Evolutionary conservation across 2,797 vertebrate genomes (phyloP).

Genomic region (Lepilemur ruficaudatus): DNA sequence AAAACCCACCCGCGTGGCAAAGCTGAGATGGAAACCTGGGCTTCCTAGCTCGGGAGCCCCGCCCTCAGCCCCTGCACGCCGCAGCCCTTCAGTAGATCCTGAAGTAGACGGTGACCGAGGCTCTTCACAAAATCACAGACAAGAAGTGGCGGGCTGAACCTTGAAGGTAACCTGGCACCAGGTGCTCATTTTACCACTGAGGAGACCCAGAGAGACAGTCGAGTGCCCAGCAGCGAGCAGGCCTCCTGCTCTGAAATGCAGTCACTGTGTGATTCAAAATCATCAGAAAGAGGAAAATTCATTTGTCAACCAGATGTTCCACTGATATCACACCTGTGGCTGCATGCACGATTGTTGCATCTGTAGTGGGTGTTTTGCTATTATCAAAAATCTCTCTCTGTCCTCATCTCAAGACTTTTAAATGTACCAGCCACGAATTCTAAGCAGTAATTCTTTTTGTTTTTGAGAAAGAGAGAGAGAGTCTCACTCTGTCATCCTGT

Average conservation of each 20-base stretch:
- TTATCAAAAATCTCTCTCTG: not conserved
- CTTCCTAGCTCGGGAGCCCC: not conserved
- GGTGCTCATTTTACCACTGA: not conserved
- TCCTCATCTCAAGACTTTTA: constrained; percentile 1
- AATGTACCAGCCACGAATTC: not conserved
- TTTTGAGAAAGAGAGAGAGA: too few relatives aligned
- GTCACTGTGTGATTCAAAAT: not conserved
- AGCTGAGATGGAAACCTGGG: not conserved
- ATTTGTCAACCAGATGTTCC: constrained; percentile 35
- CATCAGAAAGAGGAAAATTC: not conserved
- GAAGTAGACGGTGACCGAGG: not conserved
- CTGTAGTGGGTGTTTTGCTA: not conserved
- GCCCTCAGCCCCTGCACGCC: not conserved
- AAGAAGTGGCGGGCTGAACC: not conserved
- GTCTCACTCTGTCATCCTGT: too few relatives aligned
- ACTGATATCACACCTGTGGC: not conserved
- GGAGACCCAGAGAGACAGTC: not conserved
- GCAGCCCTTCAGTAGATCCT: not conserved
- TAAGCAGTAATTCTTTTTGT: not conserved
- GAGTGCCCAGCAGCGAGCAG: not conserved
- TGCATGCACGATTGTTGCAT: not conserved
- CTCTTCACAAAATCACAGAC: not conserved
- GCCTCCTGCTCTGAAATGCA: not conserved
- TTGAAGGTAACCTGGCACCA: not conserved
- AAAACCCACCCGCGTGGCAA: not conserved